phyloP scores from a whole-genome alignment of 2,888 invertebrate genomes.

The Acrocyrtus sp. region DNA sequence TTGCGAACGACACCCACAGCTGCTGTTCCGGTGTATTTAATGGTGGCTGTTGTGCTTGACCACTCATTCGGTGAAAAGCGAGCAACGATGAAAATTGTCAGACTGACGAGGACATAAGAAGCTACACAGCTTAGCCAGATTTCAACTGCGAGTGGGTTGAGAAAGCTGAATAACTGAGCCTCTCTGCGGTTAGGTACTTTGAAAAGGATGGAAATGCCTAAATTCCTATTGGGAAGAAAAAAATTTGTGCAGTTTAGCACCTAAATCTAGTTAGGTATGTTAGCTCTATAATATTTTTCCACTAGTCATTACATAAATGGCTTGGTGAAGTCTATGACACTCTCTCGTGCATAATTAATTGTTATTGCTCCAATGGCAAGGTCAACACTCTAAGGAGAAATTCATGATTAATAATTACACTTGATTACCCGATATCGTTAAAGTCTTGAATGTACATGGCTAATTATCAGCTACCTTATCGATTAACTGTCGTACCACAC shows the following conservation, averaged over 20 bases:
- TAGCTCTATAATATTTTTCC: not conserved
- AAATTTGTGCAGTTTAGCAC: too few relatives aligned
- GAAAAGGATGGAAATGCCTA: conserved; percentile 88
- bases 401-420: conserved; percentile 10
- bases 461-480: conserved; percentile 52
- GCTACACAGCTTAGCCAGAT: conserved; percentile 83
- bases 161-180: conserved; percentile 88
- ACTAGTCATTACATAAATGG: conserved; percentile 84
- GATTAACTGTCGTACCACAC: conserved; percentile 86
- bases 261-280: not conserved
- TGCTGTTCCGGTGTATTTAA: conserved; percentile 72
- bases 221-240: conserved; percentile 69
- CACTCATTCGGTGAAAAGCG: conserved; percentile 97
- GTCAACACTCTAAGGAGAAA: conserved; percentile 82
- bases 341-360: conserved; percentile 86
- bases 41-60: conserved; percentile 69
- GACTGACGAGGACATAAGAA: conserved; percentile 30
- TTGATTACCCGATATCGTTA: not conserved
- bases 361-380: conserved; percentile 96
- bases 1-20: conserved; percentile 80
- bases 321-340: conserved; percentile 96
- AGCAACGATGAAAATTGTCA: conserved; percentile 95
- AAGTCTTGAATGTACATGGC: not conserved
- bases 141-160: conserved; percentile 94
- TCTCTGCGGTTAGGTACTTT: conserved; percentile 80